Conservation (phyloP, 2,888 invertebrate genomes). For the Trissoscelio sp. region DNA sequence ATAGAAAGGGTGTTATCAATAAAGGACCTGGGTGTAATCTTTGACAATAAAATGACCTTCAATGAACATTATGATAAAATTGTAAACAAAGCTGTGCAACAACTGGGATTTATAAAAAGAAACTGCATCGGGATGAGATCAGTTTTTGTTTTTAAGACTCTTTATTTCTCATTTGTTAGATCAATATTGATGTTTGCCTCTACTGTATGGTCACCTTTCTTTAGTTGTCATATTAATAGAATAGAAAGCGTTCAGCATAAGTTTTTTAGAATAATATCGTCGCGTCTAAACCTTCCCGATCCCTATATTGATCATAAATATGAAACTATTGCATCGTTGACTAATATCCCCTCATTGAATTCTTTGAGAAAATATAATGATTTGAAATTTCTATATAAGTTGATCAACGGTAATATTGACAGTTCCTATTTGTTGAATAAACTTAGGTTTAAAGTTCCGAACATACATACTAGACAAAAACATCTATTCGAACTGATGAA, state of each 20-base stretch:
- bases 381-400: too few species aligned
- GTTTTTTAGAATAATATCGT: not conserved
- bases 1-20: not conserved
- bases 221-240: not conserved
- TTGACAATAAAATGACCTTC: conserved; percentile 4
- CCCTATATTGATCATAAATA: too few species aligned
- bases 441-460: not conserved
- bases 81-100: not conserved
- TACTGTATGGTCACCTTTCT: not conserved
- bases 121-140: not conserved
- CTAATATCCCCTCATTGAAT: too few species aligned
- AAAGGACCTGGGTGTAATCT: conserved; percentile 1
- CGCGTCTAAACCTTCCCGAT: not conserved
- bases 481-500: too few species aligned
- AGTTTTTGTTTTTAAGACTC: not conserved
- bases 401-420: too few species aligned
- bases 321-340: too few species aligned
- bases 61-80: not conserved
- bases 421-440: not conserved
- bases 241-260: not conserved
- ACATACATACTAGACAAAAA: not conserved
- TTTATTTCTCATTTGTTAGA: not conserved
- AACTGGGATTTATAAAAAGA: not conserved
- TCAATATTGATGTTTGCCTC: not conserved
- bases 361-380: too few species aligned